These are phyloP conservation scores for Marmota monax DNA, from an alignment of 2,113 vertebrate species.

Conservation along the genomic window DNA sequence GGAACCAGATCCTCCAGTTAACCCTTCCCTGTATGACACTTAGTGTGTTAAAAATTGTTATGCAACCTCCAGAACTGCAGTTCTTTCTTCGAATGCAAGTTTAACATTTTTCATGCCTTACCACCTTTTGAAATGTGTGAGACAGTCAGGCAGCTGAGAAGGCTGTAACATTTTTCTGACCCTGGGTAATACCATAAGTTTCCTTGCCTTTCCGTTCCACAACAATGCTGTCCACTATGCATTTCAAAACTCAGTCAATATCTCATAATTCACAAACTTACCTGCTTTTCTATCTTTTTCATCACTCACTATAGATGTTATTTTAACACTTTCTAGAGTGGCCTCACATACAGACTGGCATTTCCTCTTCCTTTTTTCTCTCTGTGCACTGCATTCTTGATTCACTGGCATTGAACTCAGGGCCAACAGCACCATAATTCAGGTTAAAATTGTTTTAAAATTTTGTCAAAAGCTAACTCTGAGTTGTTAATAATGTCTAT, in stretches of 20 bases:
- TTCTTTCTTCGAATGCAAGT: neutral
- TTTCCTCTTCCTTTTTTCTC: neutral
- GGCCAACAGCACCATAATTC: neutral
- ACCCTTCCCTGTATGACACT: neutral
- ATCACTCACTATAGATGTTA: neutral
- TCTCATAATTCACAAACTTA: neutral
- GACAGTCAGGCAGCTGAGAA: neutral
- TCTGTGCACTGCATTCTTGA: neutral
- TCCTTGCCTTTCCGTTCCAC: constrained; percentile 6
- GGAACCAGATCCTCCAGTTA: neutral
- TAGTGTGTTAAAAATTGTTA: neutral
- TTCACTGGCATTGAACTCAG: neutral
- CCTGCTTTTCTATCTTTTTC: neutral
- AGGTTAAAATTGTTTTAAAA: neutral
- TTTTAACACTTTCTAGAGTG: neutral
- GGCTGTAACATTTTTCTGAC: neutral
- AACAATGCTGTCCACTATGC: neutral
- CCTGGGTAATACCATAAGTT: neutral
- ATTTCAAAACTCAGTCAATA: neutral
- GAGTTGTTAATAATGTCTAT: neutral
- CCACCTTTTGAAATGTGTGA: constrained; percentile 5
- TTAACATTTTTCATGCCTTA: neutral
- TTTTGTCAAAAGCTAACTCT: neutral
- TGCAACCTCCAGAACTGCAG: neutral
- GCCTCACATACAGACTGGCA: neutral